Evolutionary conservation across 2,888 invertebrate genomes (phyloP).

Genomic region (Esperia sulphurella): DNA sequence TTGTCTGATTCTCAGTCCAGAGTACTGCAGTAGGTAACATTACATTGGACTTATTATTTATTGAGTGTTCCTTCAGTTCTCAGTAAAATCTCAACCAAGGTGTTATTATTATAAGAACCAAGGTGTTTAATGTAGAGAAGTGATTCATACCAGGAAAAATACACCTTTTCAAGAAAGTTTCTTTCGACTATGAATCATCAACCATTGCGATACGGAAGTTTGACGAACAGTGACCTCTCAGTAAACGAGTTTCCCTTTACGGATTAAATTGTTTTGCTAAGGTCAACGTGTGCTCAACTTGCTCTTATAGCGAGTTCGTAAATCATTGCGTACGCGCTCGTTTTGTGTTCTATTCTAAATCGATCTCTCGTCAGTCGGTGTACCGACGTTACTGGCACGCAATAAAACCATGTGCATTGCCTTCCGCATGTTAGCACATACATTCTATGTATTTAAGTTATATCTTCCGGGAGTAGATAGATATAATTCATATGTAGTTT

Average conservation of each 20-base stretch:
- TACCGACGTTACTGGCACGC: slow-evolving; percentile 23
- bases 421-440: slow-evolving; percentile 50
- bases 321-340: slow-evolving; percentile 22
- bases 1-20: too few species aligned
- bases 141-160: too few species aligned
- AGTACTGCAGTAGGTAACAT: too few species aligned
- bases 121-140: too few species aligned
- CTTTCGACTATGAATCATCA: slow-evolving; percentile 2
- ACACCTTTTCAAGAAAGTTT: too few species aligned
- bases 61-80: too few species aligned
- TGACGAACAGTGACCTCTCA: slow-evolving; percentile 39
- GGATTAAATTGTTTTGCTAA: slow-evolving; percentile 51
- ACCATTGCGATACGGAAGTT: slow-evolving; percentile 2
- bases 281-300: slow-evolving; percentile 40
- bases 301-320: slow-evolving; percentile 22
- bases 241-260: slow-evolving; percentile 30
- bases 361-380: slow-evolving; percentile 24
- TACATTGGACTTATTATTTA: too few species aligned
- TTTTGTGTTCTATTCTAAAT: slow-evolving; percentile 38
- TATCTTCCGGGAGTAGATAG: slow-evolving; percentile 11
- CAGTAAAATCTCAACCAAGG: too few species aligned
- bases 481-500: neutral
- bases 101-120: too few species aligned
- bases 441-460: neutral
- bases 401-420: slow-evolving; percentile 32